phyloP scores from a whole-genome alignment of 2,888 invertebrate genomes.

The Ypsolopha sequella region DNA sequence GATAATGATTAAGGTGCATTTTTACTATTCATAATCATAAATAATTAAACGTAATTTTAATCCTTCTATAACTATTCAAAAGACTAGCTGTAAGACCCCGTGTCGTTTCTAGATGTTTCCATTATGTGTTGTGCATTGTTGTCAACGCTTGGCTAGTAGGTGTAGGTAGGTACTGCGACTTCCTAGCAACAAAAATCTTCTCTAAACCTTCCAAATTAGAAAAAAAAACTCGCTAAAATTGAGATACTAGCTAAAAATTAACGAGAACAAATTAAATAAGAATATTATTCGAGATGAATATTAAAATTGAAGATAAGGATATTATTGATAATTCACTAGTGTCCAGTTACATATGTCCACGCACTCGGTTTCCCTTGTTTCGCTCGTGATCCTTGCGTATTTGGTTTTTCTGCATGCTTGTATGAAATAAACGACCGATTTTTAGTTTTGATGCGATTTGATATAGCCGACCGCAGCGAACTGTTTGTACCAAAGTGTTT shows the following conservation, averaged over 20 bases:
- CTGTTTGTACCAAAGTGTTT: conserved; percentile 70
- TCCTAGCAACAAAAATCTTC: conserved; percentile 53
- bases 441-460: conserved; percentile 29
- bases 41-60: conserved; percentile 38
- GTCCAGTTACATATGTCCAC: not conserved
- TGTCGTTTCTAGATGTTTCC: conserved; percentile 60
- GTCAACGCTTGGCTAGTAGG: conserved; percentile 61
- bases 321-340: not conserved
- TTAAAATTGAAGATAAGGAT: not conserved
- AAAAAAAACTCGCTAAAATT: conserved; percentile 14
- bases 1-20: conserved; percentile 63
- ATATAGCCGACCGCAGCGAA: conserved; percentile 55
- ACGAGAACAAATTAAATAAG: conserved; percentile 36
- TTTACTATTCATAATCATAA: conserved; percentile 43
- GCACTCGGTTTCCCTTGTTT: conserved; percentile 7
- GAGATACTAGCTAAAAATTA: conserved; percentile 31
- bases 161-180: conserved; percentile 65
- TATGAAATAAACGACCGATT: conserved; percentile 23
- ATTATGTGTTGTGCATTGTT: conserved; percentile 58
- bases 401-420: conserved; percentile 40
- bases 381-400: conserved; percentile 39
- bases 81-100: conserved; percentile 54
- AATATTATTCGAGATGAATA: not conserved
- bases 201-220: conserved; percentile 62
- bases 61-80: conserved; percentile 53